Evolutionary conservation across 1,140 invertebrate species (phyloP), one percentile per base, ranked within the genome.

Genomic region (Penaeus indicus): DNA sequence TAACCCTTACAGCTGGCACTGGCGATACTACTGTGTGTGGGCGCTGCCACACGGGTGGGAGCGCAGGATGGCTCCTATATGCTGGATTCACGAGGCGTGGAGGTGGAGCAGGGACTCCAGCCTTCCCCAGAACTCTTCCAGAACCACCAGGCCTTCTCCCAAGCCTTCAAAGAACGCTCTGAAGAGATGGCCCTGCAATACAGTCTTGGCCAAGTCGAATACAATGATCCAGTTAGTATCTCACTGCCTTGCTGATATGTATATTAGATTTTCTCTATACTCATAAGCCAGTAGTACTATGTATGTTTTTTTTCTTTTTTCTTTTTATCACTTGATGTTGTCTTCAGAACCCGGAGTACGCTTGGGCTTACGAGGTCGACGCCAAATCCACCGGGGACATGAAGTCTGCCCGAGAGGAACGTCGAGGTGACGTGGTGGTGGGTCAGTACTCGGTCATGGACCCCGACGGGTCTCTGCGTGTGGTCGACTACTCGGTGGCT

Each of bases 391-490:
- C 64, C 16, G 83, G 83, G 32, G 69, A 77, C 47, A 85, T 47
- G 83, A 85, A 85, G 67, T n/a, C 83, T 21, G 83, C 83, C 21
- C 64, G 83, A 47, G 83, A 85, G 54, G 83, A 85, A 54, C 83
- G 83, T 85, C 83, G 83, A 25, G 83, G 83, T 22, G 69, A 85
- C 83, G 67, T 85, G 21, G 83, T 85, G 16, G 83, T 85, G 83
- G 83, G 25, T 16, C 83, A 85, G 83, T 85, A 85, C 69, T 67
- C 61, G 7, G 61, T 85, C 22, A 27, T 75, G 38, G 83, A 85
- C 21, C 83, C 69, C 21, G 54, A 75, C 19, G 83, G 80, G 2
- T 82, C 67, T 54, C 27, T 75, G 5, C 64, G 67, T 22, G 69
- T 60, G 13, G 83, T 75, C 38, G 83, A 85, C 64, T 85, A 85